Evolutionary conservation across 2,797 vertebrate species (phyloP), one percentile per base, ranked within the genome.

Genomic region (Sciurus carolinensis): DNA sequence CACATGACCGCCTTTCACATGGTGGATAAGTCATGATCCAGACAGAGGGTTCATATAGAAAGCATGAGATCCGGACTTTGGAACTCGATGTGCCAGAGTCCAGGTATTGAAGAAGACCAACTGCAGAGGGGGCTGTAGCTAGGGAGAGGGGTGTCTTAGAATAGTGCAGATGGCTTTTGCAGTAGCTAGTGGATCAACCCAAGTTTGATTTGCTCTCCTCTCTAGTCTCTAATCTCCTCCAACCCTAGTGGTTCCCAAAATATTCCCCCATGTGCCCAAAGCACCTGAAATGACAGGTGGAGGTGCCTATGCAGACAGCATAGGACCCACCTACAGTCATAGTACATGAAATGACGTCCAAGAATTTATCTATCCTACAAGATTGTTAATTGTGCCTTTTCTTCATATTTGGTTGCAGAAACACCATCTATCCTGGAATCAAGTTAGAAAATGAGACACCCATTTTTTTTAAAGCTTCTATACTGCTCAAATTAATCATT

Each of bases 191-290:
- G 18, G 54, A 18, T 57, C 20, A 57, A 57, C 18, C 13, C 28
- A 71, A 57, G 57, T 66, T 94, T 64, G 50, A 18, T 87, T 91
- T 96, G 28, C 76, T 73, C 47, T 85, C 15, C 14, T 47, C 52
- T 57, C 20, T 4, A 24, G 67, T 44, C 44, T 76, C 42, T 15
- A 67, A 42, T 67, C 28, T 86, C 47, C 33, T 81, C 17, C 42
- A 71, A 54, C 7, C 30, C 22, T 71, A 76, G 15, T 62, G n/a
- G 44, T 6, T 64, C 3, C 24, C 3, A 54, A 1, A 54, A 64
- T 77, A 28, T 39, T 54, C 1, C n/a, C 26, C 42, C 52, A 54
- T 0, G 14, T 44, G 12, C 83, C 66, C 28, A 36, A 54, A 92
- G 50, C 7, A 57, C 30, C 13, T 44, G 18, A 26, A 18, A 10